Conservation (phyloP, 1,140 invertebrate genomes). For the Melipona quadrifasciata region DNA sequence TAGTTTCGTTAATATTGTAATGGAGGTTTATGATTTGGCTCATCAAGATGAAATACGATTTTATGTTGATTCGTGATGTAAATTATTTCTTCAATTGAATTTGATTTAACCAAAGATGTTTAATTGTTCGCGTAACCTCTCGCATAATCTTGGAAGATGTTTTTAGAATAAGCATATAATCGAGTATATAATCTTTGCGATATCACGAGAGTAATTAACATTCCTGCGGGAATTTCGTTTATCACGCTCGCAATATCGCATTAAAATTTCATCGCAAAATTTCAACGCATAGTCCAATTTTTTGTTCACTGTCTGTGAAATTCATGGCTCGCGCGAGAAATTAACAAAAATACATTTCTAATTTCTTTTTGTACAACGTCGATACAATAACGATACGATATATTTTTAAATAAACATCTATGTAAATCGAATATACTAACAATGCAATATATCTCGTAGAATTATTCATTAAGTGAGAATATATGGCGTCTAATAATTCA, state of each 20-base stretch:
- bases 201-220: not conserved
- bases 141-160: not conserved
- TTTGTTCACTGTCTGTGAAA: not conserved
- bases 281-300: not conserved
- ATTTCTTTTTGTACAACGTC: not conserved
- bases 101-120: conserved; percentile 4
- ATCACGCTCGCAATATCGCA: no score
- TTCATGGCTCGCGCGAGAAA: not conserved
- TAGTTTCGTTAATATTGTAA: not conserved
- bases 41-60: not conserved
- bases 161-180: not conserved
- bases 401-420: not conserved
- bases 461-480: not conserved
- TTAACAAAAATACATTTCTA: conserved; percentile 12
- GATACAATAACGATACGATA: not conserved
- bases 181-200: not conserved
- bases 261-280: not conserved
- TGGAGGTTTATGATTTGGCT: not conserved
- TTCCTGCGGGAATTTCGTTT: not conserved
- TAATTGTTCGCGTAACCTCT: not conserved
- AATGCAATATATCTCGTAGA: not conserved
- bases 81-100: not conserved
- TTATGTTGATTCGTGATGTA: not conserved
- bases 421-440: not conserved
- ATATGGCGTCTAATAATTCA: not conserved